Percentiles rank a stretch among this genome's conserved stretches.
These are phyloP conservation scores for Catocala fraxini DNA, from an alignment of 2,888 invertebrate genomes.

Conservation along the genomic window DNA sequence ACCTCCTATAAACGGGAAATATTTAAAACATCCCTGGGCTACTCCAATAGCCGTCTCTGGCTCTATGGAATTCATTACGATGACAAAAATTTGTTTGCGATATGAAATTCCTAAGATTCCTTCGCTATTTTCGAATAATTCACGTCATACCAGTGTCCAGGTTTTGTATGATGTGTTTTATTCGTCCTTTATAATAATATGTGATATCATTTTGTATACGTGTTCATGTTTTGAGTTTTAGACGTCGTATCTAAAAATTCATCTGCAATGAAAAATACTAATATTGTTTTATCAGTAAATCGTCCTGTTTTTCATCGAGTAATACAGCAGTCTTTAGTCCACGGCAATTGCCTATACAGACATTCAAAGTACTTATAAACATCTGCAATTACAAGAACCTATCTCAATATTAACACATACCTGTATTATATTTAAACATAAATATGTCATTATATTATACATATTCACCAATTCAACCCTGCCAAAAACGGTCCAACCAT, in stretches of 20 bases:
- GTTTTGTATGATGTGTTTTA: constrained; percentile 43
- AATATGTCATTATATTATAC: neutral
- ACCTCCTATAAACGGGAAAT: constrained; percentile 39
- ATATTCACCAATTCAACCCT: neutral
- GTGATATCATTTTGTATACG: neutral
- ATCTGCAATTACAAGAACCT: too few species aligned
- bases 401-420: neutral
- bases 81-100: constrained; percentile 74
- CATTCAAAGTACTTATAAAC: too few species aligned
- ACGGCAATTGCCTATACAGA: too few species aligned
- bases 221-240: too few species aligned
- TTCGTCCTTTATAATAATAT: constrained; percentile 22
- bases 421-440: neutral
- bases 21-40: constrained; percentile 45
- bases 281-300: too few species aligned
- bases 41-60: constrained; percentile 50
- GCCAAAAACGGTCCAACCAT: neutral
- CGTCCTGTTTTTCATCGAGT: too few species aligned
- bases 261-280: too few species aligned
- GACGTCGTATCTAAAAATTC: too few species aligned
- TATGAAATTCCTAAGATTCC: constrained; percentile 77
- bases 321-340: too few species aligned
- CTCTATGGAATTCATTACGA: constrained; percentile 72
- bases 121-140: constrained; percentile 63
- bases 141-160: constrained; percentile 52